A percentile compares a stretch with the other conserved stretches of the same genome.
Evolutionary conservation across 2,113 vertebrate species (phyloP).

Genomic region (Megaleporinus macrocephalus): DNA sequence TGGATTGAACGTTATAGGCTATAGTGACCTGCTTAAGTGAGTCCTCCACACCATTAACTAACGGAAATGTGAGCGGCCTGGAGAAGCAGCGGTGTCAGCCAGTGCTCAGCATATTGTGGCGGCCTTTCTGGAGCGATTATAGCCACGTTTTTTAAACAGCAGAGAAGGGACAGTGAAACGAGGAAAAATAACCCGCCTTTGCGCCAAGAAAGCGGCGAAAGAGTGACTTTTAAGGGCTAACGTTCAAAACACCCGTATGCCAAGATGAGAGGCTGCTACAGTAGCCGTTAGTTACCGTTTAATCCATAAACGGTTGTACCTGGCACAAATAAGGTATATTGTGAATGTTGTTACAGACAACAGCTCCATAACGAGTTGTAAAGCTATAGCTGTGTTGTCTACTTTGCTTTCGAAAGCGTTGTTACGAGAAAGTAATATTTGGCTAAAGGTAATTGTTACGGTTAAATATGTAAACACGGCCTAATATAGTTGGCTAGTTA

Average conservation of each 20-base stretch:
- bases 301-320: no score
- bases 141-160: neutral
- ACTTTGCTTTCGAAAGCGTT: no score
- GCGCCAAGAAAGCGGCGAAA: neutral
- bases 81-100: neutral
- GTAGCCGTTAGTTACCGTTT: no score
- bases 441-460: no score
- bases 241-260: neutral
- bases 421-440: no score
- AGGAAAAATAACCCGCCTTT: neutral
- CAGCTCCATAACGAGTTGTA: no score
- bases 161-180: neutral
- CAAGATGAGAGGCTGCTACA: neutral
- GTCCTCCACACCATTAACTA: constrained; percentile 5
- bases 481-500: no score
- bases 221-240: neutral
- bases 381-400: no score
- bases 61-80: neutral
- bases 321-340: no score
- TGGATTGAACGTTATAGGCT: neutral
- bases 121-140: neutral
- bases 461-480: no score
- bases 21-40: neutral
- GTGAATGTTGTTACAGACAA: no score
- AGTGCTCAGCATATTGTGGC: neutral